These are phyloP conservation scores for Scaptodrosophila latifasciaeformis DNA, from an alignment of 2,888 invertebrate species.

Conservation along the genomic window DNA sequence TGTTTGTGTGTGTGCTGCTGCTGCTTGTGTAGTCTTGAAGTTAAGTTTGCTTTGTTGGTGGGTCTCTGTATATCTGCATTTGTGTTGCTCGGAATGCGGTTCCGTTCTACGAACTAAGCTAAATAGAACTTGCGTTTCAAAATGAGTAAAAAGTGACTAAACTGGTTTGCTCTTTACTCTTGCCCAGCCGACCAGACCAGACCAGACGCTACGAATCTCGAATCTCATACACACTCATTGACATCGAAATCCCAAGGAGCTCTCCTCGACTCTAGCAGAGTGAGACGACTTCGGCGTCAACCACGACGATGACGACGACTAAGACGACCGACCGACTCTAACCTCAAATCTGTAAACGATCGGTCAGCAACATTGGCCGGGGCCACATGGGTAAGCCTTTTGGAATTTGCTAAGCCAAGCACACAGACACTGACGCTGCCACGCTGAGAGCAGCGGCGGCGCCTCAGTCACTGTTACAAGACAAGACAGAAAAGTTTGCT, in stretches of 20 bases:
- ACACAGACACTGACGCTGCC: conserved; percentile 12
- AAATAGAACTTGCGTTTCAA: conserved; percentile 52
- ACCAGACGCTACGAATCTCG: conserved; percentile 6
- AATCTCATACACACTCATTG: conserved; percentile 52
- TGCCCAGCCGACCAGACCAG: background rate
- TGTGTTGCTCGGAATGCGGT: conserved; percentile 53
- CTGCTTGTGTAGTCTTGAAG: conserved; percentile 25
- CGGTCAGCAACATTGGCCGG: conserved; percentile 15
- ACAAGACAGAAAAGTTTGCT: conserved; percentile 41
- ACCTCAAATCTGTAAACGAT: no score
- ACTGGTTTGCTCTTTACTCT: conserved; percentile 1
- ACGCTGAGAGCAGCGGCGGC: conserved; percentile 5
- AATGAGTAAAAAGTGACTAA: conserved; percentile 33
- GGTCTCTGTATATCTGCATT: no score
- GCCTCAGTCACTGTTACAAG: conserved; percentile 40
- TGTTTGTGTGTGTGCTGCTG: conserved; percentile 20
- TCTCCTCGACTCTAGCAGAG: no score
- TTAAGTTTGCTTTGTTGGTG: conserved; percentile 19
- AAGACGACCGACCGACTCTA: conserved; percentile 30
- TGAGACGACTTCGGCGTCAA: no score
- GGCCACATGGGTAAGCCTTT: conserved; percentile 53
- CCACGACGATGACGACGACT: no score
- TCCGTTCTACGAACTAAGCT: conserved; percentile 51
- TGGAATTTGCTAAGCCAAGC: conserved; percentile 46
- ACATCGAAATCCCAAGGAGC: conserved; percentile 44